These are phyloP conservation scores for Mormyrus hasselquistii DNA, from an alignment of 2,797 vertebrate genomes.

Conservation along the genomic window DNA sequence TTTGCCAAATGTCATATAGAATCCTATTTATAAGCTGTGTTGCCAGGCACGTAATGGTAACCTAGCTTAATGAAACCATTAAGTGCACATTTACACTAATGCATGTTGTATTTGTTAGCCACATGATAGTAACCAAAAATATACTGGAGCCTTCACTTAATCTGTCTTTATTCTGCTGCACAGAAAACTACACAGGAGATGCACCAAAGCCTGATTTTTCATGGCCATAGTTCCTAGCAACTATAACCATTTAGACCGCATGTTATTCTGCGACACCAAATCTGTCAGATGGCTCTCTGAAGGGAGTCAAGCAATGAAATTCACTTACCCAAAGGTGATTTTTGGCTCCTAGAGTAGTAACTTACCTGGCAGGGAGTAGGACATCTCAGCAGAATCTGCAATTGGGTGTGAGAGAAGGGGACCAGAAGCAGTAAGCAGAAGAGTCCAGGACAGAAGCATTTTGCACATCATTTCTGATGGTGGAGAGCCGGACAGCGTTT, in stretches of 20 bases:
- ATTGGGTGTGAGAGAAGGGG: conserved; percentile 61
- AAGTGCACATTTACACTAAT: not conserved
- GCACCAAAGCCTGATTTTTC: not conserved
- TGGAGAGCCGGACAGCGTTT: conserved; percentile 21
- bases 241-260: not conserved
- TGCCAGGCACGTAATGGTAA: not conserved
- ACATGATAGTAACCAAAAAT: not conserved
- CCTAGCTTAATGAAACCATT: not conserved
- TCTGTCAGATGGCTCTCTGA: not conserved
- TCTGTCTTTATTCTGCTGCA: not conserved
- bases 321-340: not conserved
- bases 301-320: not conserved
- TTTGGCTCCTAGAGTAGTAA: conserved; percentile 21
- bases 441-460: conserved; percentile 54
- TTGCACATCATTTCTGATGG: conserved; percentile 53
- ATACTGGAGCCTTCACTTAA: not conserved
- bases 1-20: not conserved
- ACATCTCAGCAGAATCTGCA: conserved; percentile 60
- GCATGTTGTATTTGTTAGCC: not conserved
- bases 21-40: not conserved
- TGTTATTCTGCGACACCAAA: not conserved
- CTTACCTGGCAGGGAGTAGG: conserved; percentile 62
- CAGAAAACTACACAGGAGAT: not conserved
- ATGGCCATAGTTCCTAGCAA: not conserved
- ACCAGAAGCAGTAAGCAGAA: conserved; percentile 55